phyloP scores from a whole-genome alignment of 2,888 invertebrate genomes.

The Scaptomyza reducta region DNA sequence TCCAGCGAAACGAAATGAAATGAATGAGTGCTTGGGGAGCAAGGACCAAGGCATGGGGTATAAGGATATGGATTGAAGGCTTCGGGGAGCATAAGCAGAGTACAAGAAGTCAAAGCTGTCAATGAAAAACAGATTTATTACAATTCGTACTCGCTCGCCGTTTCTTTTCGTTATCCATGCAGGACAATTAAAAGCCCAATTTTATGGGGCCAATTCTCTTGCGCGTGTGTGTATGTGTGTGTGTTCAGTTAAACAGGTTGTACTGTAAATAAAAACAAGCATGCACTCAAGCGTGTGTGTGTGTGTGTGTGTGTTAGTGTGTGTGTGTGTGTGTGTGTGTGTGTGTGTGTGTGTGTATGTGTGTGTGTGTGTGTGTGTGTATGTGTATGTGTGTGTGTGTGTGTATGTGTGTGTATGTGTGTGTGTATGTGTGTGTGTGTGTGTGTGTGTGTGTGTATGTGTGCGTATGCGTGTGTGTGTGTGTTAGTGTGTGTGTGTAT shows the following conservation, averaged over 20 bases:
- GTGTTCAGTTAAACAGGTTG: constrained; percentile 26
- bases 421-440: constrained; percentile 10
- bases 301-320: constrained; percentile 18
- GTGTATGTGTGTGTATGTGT: constrained; percentile 13
- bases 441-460: constrained; percentile 10
- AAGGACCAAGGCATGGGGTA: too few species aligned
- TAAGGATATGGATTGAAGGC: neutral
- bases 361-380: constrained; percentile 10
- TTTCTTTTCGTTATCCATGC: constrained; percentile 13
- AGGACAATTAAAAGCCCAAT: constrained; percentile 67
- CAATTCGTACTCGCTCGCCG: constrained; percentile 27
- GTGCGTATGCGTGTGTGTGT: constrained; percentile 6
- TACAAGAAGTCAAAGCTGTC: constrained; percentile 27
- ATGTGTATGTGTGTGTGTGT: constrained; percentile 7
- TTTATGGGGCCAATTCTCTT: constrained; percentile 27
- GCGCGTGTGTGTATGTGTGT: constrained; percentile 19
- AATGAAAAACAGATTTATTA: constrained; percentile 63
- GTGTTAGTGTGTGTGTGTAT: constrained; percentile 6
- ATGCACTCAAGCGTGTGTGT: constrained; percentile 1
- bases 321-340: constrained; percentile 10
- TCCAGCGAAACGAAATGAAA: constrained; percentile 32
- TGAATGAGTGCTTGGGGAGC: constrained; percentile 14
- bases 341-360: constrained; percentile 10
- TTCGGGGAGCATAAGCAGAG: constrained; percentile 2
- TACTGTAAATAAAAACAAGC: constrained; percentile 16